Evolutionary conservation across 2,113 vertebrate genomes (phyloP).

Genomic region (Malaclemys terrapin): DNA sequence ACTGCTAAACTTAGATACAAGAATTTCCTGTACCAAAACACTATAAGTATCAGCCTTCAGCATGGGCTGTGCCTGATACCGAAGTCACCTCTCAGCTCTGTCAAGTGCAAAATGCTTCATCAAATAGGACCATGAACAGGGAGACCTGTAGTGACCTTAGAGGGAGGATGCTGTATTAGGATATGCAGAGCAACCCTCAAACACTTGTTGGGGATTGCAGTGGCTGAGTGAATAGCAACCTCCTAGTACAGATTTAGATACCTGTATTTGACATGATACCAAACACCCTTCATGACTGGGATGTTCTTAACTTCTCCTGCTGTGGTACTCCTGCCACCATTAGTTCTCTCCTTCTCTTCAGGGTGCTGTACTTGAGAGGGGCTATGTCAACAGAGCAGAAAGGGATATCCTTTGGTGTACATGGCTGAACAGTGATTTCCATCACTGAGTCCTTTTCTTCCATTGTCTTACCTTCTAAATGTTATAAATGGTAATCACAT

Average conservation of each 20-base stretch:
- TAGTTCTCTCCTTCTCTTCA: neutral
- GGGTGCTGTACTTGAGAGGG: fast-evolving
- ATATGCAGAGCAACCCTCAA: neutral
- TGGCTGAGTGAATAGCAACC: neutral
- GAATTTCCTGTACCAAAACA: neutral
- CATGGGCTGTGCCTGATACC: neutral
- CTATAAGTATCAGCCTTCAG: neutral
- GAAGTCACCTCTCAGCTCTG: neutral
- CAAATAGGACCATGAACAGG: neutral
- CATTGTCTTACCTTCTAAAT: neutral
- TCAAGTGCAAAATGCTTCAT: neutral
- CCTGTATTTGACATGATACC: neutral
- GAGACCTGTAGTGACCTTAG: neutral
- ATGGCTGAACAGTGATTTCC: neutral
- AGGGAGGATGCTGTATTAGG: fast-evolving
- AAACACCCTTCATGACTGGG: neutral
- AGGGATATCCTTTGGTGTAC: neutral
- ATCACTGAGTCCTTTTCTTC: neutral
- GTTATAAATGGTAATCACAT: neutral
- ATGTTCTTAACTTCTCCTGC: neutral
- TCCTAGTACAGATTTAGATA: fast-evolving
- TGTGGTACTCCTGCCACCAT: neutral
- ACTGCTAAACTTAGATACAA: neutral
- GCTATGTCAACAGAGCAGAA: neutral
- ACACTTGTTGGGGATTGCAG: neutral